Conservation (phyloP, 2,113 vertebrate species). For the Notiomystis cincta region DNA sequence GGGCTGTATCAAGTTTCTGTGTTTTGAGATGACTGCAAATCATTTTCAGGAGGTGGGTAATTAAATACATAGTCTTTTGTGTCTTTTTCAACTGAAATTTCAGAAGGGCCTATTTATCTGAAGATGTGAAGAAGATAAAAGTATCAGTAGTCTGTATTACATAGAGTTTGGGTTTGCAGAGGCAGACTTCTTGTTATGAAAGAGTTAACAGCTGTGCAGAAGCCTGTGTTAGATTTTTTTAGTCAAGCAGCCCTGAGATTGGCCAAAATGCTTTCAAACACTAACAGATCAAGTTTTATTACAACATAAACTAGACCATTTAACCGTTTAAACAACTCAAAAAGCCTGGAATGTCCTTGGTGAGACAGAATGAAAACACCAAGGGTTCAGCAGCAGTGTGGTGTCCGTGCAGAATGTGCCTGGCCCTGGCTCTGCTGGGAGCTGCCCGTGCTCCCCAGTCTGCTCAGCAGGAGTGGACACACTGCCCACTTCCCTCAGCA, state of each 20-base stretch:
- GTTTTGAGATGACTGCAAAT: conserved; percentile 34
- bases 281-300: background rate
- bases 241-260: background rate
- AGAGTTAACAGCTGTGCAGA: background rate
- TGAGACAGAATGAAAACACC: background rate
- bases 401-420: background rate
- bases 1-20: conserved; percentile 1
- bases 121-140: conserved; percentile 24
- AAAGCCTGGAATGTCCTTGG: background rate
- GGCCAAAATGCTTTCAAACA: background rate
- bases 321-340: background rate
- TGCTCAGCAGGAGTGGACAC: accelerated
- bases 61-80: background rate
- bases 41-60: background rate
- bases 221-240: background rate
- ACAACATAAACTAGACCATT: background rate
- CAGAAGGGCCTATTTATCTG: background rate
- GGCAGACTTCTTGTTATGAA: background rate
- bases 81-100: conserved; percentile 20
- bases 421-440: background rate
- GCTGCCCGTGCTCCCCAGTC: accelerated
- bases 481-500: background rate
- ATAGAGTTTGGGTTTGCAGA: background rate
- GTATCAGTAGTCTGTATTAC: background rate
- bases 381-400: background rate